phyloP scores from a whole-genome alignment of 2,113 vertebrate species.

The Anolis carolinensis region DNA sequence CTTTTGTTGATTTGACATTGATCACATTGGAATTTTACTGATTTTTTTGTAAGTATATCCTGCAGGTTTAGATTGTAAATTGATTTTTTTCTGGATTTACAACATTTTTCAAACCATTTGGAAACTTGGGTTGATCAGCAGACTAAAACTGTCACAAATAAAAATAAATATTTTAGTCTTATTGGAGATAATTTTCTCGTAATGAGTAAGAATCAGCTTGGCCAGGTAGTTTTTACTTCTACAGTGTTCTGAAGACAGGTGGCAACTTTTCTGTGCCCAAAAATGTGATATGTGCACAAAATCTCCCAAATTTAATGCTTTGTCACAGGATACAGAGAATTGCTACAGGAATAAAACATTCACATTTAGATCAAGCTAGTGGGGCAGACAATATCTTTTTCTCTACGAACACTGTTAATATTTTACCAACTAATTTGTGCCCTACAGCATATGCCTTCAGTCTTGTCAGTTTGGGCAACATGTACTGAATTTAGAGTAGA shows the following conservation, averaged over 20 bases:
- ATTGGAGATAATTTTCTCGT: neutral
- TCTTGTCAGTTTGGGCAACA: slow-evolving; percentile 35
- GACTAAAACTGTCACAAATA: neutral
- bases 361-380: slow-evolving; percentile 13
- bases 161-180: neutral
- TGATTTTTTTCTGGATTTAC: neutral
- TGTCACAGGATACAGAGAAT: slow-evolving; percentile 28
- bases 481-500: slow-evolving; percentile 20
- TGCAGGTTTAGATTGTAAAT: neutral
- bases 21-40: neutral
- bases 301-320: slow-evolving; percentile 48
- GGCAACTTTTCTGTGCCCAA: neutral
- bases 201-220: neutral
- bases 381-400: neutral
- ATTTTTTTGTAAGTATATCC: neutral
- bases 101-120: neutral
- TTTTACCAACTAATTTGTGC: slow-evolving; percentile 34
- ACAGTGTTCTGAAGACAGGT: too few species aligned
- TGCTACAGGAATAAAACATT: slow-evolving; percentile 20
- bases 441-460: slow-evolving; percentile 7
- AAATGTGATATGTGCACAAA: slow-evolving; percentile 4
- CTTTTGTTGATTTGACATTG: neutral
- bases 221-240: neutral
- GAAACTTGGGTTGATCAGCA: neutral
- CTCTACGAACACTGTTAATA: slow-evolving; percentile 24